Base-by-base conservation (phyloP, 2,888 invertebrate genomes). In the Taenaris catops region DNA sequence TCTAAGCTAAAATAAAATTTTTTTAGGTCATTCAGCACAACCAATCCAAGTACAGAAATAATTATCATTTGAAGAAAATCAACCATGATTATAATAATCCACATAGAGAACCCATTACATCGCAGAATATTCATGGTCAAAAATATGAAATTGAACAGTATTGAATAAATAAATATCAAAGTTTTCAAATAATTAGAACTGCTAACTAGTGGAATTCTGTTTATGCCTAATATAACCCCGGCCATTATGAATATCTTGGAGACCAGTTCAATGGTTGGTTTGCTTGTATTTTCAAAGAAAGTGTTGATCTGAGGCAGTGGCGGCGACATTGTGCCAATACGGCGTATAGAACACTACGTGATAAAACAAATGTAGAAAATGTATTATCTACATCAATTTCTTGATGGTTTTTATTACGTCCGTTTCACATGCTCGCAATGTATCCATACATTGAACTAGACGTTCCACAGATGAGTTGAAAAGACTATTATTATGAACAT, bases 1-100 rank as follows among this genome's bases (percentile, higher is more conserved):
- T 33, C 31, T 11, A 55, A 42, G 18, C 38, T 42, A 3, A 19
- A 8, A 29, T 51, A 55, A 28, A 47, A 51, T 4, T 28, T 24
- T 1, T 12, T 17, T 1, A 55, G 9, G 14, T 26, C 41, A 7
- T 31, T 44, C 8, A 38, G 21, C 3, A 41, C 34, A 2, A 36
- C 6, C 24, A 38, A 25, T 16, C 38, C 38, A 4, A 46, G n/a
- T 3, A 45, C 2, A 1, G 28, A 27, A 16, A 43, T 46, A 9
- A 44, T 8, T 2, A 39, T 14, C 14, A 14, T 14, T 3, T 3
- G 3, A n/a, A n/a, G n/a, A n/a, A n/a, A n/a, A n/a, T n/a, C n/a
- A n/a, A n/a, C n/a, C n/a, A n/a, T n/a, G n/a, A n/a, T n/a, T n/a
- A n/a, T n/a, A n/a, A n/a, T n/a, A n/a, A n/a, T n/a, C n/a, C n/a